Percentiles rank a stretch among this genome's conserved stretches.
These are phyloP conservation scores for Harpagus bidentatus DNA, from an alignment of 2,113 vertebrate genomes.

Conservation along the genomic window DNA sequence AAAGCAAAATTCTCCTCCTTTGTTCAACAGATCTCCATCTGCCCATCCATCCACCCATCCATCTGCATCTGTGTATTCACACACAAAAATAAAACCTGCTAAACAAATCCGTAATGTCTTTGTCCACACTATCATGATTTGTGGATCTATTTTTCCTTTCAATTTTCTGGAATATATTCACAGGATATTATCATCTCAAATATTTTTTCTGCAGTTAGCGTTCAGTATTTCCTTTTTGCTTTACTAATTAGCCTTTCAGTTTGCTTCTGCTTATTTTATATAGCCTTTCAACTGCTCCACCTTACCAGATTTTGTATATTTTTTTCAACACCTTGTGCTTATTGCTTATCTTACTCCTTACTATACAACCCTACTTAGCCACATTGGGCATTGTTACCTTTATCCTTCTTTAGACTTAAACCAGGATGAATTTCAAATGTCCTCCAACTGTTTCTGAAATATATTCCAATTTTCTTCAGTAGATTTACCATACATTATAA, in stretches of 20 bases:
- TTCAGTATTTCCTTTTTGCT: background rate
- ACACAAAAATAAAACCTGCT: background rate
- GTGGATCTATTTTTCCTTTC: background rate
- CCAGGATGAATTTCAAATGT: conserved; percentile 62
- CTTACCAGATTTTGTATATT: conserved; percentile 21
- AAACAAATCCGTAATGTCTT: background rate
- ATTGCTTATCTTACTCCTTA: conserved; percentile 55
- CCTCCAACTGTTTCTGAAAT: conserved; percentile 64
- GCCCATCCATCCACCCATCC: background rate
- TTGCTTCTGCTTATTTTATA: conserved; percentile 2
- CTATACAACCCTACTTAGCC: conserved; percentile 52
- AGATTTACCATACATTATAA: conserved; percentile 59
- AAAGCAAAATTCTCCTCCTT: background rate
- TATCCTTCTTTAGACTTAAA: conserved; percentile 64
- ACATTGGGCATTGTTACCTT: conserved; percentile 60
- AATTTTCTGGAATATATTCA: background rate
- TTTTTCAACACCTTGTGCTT: conserved; percentile 47
- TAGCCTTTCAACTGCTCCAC: conserved; percentile 5
- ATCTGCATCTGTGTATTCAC: conserved; percentile 2
- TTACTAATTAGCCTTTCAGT: conserved; percentile 39
- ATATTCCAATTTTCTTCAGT: conserved; percentile 59
- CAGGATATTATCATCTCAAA: background rate
- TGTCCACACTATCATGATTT: background rate
- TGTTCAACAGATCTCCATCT: conserved; percentile 26
- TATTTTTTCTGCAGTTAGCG: background rate